phyloP scores from a whole-genome alignment of 2,797 vertebrate species.

The Pelodytes ibericus region DNA sequence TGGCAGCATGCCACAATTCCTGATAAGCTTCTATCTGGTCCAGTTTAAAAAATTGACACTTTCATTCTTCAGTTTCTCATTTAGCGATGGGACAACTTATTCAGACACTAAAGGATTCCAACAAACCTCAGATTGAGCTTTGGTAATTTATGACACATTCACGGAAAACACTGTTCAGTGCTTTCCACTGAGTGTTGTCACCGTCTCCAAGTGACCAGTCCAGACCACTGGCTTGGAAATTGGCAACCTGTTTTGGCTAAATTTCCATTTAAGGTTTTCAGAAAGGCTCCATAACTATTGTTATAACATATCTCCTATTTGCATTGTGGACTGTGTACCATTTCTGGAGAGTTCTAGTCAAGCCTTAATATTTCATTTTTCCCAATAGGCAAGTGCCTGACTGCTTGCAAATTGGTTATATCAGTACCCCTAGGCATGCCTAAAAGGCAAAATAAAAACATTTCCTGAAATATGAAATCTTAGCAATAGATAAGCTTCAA shows the following conservation, averaged over 20 bases:
- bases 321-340: no score
- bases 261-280: conserved; percentile 28
- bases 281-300: neutral
- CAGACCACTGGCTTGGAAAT: conserved; percentile 25
- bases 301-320: neutral
- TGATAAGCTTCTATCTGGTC: conserved; percentile 45
- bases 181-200: conserved; percentile 47
- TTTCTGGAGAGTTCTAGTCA: neutral
- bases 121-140: conserved; percentile 29
- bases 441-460: no score
- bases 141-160: conserved; percentile 46
- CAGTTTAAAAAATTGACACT: conserved; percentile 25
- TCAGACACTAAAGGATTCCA: conserved; percentile 28
- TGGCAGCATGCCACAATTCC: conserved; percentile 21
- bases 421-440: no score
- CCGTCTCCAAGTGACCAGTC: conserved; percentile 47
- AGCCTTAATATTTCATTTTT: no score
- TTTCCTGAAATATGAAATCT: no score
- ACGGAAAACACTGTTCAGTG: conserved; percentile 47
- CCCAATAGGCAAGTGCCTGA: no score
- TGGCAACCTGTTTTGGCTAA: conserved; percentile 19
- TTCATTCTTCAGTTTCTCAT: conserved; percentile 24
- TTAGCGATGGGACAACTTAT: conserved; percentile 18
- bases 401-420: no score
- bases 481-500: no score